A percentile compares a stretch with the other conserved stretches of the same genome.
Conservation (phyloP, 2,888 invertebrate species). For the Endomychus coccineus region DNA sequence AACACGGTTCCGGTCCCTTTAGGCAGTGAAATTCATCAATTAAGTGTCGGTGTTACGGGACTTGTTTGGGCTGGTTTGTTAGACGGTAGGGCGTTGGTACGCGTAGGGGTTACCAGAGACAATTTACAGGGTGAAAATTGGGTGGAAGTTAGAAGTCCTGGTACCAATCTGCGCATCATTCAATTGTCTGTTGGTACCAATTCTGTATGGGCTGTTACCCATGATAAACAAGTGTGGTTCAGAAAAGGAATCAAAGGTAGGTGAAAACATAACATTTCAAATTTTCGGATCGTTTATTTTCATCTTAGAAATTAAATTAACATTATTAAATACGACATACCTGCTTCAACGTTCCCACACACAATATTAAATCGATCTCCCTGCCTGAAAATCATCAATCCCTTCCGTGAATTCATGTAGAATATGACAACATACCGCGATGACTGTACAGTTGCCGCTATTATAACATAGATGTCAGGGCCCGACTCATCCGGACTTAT, state of each 20-base stretch:
- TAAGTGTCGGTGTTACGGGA: slow-evolving; percentile 80
- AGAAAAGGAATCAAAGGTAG: slow-evolving; percentile 51
- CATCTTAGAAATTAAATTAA: too few species aligned
- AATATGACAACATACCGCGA: too few species aligned
- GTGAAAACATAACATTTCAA: not conserved
- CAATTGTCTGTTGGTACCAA: slow-evolving; percentile 78
- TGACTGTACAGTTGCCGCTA: too few species aligned
- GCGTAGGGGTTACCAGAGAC: slow-evolving; percentile 77
- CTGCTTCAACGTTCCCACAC: too few species aligned
- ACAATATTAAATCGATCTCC: too few species aligned
- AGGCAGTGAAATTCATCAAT: slow-evolving; percentile 75
- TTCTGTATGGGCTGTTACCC: slow-evolving; percentile 73
- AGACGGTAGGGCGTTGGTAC: slow-evolving; percentile 74
- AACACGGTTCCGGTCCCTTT: slow-evolving; percentile 66
- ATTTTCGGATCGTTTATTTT: not conserved
- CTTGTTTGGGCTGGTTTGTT: slow-evolving; percentile 81
- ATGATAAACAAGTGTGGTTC: slow-evolving; percentile 82
- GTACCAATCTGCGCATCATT: slow-evolving; percentile 55
- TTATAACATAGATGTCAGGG: too few species aligned
- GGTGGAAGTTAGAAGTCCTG: slow-evolving; percentile 73
- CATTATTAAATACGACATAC: too few species aligned
- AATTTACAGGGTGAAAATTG: slow-evolving; percentile 60
- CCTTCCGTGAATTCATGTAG: too few species aligned
- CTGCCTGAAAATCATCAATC: too few species aligned
- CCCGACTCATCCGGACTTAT: too few species aligned